Evolutionary conservation across 1,140 invertebrate genomes (phyloP).

Genomic region (Drosophila gunungcola): DNA sequence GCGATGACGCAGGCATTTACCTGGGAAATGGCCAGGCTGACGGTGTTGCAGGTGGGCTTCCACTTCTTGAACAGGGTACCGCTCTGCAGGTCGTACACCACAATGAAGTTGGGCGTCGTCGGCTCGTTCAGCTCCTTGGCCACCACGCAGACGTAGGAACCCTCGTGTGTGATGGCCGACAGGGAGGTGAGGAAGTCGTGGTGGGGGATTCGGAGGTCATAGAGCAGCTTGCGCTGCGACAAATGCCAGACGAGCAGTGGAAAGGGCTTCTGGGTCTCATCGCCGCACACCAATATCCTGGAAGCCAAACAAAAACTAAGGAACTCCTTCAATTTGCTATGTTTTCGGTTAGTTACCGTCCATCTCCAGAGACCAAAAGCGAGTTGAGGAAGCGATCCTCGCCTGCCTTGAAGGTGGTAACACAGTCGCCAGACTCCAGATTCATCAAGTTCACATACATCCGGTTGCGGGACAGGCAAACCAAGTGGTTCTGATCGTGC

Average conservation of each 20-base stretch:
- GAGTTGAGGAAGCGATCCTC: constrained; percentile 95
- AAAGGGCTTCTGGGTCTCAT: constrained; percentile 96
- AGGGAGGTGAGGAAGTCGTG: constrained; percentile 94
- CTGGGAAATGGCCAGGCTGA: constrained; percentile 92
- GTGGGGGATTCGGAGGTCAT: constrained; percentile 94
- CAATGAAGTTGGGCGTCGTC: constrained; percentile 92
- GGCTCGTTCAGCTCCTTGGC: constrained; percentile 92
- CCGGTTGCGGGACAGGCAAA: constrained; percentile 92
- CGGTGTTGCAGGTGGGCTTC: constrained; percentile 93
- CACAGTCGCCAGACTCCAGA: constrained; percentile 91
- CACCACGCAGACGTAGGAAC: constrained; percentile 89
- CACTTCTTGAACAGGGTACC: constrained; percentile 96
- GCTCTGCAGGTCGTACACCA: constrained; percentile 95
- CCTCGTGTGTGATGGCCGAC: constrained; percentile 94
- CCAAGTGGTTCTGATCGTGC: constrained; percentile 91
- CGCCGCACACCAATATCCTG: constrained; percentile 94
- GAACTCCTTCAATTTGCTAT: not conserved
- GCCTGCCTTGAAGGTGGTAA: constrained; percentile 94
- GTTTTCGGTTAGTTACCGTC: constrained; percentile 86
- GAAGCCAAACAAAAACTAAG: not conserved
- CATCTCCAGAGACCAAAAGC: constrained; percentile 93
- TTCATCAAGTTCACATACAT: constrained; percentile 97
- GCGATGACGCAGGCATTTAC: constrained; percentile 92
- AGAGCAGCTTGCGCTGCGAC: constrained; percentile 92
- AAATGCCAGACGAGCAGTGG: constrained; percentile 95